phyloP scores from a whole-genome alignment of 2,113 vertebrate species.

The Plecturocebus donacophilus region DNA sequence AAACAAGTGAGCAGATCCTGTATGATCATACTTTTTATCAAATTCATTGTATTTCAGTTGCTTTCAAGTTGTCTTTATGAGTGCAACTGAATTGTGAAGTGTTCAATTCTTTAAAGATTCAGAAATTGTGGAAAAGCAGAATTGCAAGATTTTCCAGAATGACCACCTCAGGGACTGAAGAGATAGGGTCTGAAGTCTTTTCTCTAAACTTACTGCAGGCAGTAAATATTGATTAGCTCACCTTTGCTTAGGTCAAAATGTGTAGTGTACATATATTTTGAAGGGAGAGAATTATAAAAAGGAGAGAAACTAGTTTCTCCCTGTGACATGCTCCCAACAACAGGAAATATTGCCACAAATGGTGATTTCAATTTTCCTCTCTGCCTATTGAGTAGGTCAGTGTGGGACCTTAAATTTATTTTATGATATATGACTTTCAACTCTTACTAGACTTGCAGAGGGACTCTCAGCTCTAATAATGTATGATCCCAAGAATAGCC shows the following conservation, averaged over 20 bases:
- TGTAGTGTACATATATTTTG: neutral
- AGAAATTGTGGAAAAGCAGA: neutral
- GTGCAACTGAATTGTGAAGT: neutral
- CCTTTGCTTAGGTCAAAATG: neutral
- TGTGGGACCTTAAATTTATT: slow-evolving; percentile 17
- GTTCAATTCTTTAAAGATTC: neutral
- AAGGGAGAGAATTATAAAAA: neutral
- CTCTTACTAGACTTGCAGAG: neutral
- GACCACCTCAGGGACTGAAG: neutral
- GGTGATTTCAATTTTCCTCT: slow-evolving; percentile 30
- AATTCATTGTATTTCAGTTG: neutral
- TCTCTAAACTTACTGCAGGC: neutral
- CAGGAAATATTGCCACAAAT: neutral
- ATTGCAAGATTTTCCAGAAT: neutral
- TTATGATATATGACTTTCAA: neutral
- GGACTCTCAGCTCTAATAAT: neutral
- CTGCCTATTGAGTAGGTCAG: neutral
- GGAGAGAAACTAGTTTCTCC: slow-evolving; percentile 8
- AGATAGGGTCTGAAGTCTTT: neutral
- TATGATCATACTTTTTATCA: neutral
- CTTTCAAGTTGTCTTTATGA: neutral
- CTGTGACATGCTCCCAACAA: neutral
- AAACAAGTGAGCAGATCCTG: neutral
- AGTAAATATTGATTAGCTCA: neutral
- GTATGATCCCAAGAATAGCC: neutral